Evolutionary conservation across 2,888 invertebrate genomes (phyloP).

Genomic region (Hirudinaria manillensis): DNA sequence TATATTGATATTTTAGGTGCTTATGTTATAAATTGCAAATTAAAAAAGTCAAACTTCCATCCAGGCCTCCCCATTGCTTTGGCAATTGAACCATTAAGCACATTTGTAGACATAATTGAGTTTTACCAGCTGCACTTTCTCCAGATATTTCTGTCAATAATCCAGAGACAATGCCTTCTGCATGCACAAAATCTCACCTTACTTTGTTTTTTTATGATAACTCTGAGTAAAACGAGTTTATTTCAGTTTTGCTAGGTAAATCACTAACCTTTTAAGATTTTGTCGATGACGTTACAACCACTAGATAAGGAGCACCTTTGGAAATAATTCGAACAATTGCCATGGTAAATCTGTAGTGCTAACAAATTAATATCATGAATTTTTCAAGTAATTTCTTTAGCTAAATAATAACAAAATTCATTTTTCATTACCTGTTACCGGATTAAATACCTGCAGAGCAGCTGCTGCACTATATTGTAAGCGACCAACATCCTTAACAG

Average conservation of each 20-base stretch:
- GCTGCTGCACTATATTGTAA: not conserved
- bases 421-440: not conserved
- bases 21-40: too few relatives aligned
- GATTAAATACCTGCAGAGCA: not conserved
- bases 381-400: not conserved
- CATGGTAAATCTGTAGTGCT: slow-evolving; percentile 8
- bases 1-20: too few relatives aligned
- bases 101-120: slow-evolving; percentile 71
- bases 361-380: not conserved
- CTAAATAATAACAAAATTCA: not conserved
- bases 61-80: slow-evolving; percentile 58
- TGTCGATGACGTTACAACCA: slow-evolving; percentile 15
- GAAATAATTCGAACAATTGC: not conserved
- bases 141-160: slow-evolving; percentile 74
- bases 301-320: not conserved
- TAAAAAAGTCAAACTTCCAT: slow-evolving; percentile 43
- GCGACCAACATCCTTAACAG: not conserved
- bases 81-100: slow-evolving; percentile 64
- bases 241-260: not conserved
- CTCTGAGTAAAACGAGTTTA: not conserved
- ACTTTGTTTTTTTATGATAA: slow-evolving; percentile 6
- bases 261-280: slow-evolving; percentile 1
- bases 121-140: slow-evolving; percentile 75
- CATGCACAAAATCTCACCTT: slow-evolving; percentile 4
- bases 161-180: slow-evolving; percentile 54